Conservation (phyloP, 2,113 vertebrate genomes). For the Abramis brama region DNA sequence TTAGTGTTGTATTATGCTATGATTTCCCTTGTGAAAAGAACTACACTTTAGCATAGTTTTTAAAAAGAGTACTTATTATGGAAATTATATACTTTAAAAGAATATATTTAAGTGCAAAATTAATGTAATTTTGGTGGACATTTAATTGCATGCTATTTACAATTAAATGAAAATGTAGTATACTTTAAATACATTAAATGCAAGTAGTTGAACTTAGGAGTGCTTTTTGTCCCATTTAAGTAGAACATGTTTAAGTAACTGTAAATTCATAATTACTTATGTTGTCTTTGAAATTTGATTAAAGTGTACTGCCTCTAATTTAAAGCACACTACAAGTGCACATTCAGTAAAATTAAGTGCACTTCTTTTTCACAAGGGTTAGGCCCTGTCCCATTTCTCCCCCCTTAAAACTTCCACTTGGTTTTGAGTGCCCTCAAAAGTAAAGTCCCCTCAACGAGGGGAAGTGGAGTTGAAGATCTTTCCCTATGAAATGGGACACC, state of each 20-base stretch:
- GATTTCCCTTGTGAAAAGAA: background rate
- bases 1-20: conserved; percentile 9
- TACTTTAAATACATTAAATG: background rate
- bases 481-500: too few relatives aligned
- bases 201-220: background rate
- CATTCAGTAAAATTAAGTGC: background rate
- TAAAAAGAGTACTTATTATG: background rate
- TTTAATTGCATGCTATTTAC: background rate
- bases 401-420: too few relatives aligned
- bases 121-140: background rate
- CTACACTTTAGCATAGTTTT: background rate
- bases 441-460: too few relatives aligned
- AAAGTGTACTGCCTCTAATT: background rate
- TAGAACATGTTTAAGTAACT: background rate
- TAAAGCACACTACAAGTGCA: background rate
- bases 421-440: too few relatives aligned
- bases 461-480: too few relatives aligned
- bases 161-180: background rate
- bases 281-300: too few relatives aligned
- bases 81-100: background rate
- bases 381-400: too few relatives aligned
- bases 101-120: background rate
- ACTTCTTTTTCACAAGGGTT: background rate
- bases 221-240: background rate
- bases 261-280: background rate